These are phyloP conservation scores for Lepidocolaptes lacrymiger DNA, from an alignment of 2,797 vertebrate genomes.

Conservation along the genomic window DNA sequence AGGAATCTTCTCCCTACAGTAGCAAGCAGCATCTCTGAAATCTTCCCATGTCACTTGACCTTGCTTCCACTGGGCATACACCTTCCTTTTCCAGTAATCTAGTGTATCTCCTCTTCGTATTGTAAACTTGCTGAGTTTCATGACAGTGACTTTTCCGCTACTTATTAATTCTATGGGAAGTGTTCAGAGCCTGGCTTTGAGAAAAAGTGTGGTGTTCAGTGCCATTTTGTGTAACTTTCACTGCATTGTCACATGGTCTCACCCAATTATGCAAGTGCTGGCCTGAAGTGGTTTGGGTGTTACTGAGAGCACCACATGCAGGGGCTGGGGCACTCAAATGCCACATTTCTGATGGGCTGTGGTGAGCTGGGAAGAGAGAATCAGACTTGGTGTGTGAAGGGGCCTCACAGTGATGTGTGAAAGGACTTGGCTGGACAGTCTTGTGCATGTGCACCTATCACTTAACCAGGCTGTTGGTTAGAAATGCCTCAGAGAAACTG, in stretches of 20 bases:
- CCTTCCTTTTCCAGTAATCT: neutral
- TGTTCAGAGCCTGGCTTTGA: neutral
- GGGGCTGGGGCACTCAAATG: neutral
- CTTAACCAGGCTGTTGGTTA: neutral
- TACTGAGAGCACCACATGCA: neutral
- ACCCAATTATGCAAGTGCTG: neutral
- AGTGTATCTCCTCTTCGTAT: neutral
- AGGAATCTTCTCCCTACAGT: neutral
- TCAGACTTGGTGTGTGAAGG: neutral
- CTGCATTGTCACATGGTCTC: neutral
- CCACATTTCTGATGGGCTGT: neutral
- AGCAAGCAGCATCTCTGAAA: neutral
- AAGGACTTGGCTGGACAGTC: neutral
- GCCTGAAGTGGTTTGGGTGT: neutral
- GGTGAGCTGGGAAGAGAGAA: neutral
- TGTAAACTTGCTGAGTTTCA: neutral
- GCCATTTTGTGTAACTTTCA: neutral
- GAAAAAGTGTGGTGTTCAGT: neutral
- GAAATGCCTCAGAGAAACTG: neutral
- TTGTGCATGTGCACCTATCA: neutral
- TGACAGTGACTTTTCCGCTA: neutral
- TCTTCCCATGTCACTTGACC: neutral
- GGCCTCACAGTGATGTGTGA: neutral
- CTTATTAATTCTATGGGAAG: neutral
- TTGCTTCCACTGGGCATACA: neutral